A percentile compares a stretch with the other conserved stretches of the same genome.
Conservation (phyloP, 2,888 invertebrate species). For the Tetranychus piercei region DNA sequence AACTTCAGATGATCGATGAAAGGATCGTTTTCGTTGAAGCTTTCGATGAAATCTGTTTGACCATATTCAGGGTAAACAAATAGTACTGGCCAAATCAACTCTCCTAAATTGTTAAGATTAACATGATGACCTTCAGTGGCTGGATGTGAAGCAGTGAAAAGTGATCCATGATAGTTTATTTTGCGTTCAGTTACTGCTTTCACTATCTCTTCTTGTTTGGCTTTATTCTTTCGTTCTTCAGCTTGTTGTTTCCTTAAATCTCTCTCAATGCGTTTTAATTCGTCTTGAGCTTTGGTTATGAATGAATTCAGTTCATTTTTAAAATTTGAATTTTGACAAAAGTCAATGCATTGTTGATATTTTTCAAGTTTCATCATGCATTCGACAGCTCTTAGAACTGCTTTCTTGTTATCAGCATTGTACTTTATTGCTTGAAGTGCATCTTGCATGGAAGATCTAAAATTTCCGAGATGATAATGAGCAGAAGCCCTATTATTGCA, state of each 20-base stretch:
- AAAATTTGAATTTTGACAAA: conserved; percentile 41
- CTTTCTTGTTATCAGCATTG: conserved; percentile 58
- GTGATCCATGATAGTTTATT: conserved; percentile 20
- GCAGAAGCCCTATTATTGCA: conserved; percentile 82
- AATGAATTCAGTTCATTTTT: conserved; percentile 13
- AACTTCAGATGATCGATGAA: conserved; percentile 21
- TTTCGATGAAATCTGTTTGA: conserved; percentile 66
- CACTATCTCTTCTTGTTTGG: conserved; percentile 35
- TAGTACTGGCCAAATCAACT: conserved; percentile 65
- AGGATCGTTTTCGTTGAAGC: conserved; percentile 36
- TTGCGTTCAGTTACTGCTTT: conserved; percentile 35
- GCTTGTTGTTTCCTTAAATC: conserved; percentile 25
- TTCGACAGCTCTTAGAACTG: conserved; percentile 47
- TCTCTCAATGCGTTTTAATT: conserved; percentile 23
- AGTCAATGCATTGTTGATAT: conserved; percentile 50
- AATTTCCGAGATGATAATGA: conserved; percentile 53
- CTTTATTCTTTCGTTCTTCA: background rate
- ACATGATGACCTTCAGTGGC: conserved; percentile 39
- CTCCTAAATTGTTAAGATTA: conserved; percentile 35
- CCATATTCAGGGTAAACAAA: conserved; percentile 72
- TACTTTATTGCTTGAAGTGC: conserved; percentile 56
- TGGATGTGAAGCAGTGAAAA: conserved; percentile 45
- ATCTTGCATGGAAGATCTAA: conserved; percentile 54
- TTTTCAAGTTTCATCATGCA: conserved; percentile 48
- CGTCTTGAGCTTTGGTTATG: conserved; percentile 14